These are phyloP conservation scores for Apistogramma diplotaenia DNA, from an alignment of 2,113 vertebrate genomes.

Conservation along the genomic window DNA sequence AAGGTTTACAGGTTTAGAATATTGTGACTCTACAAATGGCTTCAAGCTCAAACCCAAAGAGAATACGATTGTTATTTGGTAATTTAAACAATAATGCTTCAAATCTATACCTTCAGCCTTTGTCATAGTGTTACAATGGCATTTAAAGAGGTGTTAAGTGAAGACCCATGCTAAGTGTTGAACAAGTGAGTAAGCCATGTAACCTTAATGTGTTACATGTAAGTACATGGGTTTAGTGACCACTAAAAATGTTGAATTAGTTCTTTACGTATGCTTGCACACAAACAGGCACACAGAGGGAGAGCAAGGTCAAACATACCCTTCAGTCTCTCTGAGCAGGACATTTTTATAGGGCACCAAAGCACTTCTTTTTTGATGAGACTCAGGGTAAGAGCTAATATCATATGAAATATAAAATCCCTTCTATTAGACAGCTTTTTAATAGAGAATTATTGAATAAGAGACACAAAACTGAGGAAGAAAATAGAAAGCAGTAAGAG, in stretches of 20 bases:
- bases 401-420: constrained; percentile 32
- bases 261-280: not conserved
- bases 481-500: not conserved
- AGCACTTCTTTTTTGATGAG: not conserved
- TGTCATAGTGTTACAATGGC: not conserved
- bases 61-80: not conserved
- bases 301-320: constrained; percentile 54
- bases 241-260: not conserved
- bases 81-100: not conserved
- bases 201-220: not conserved
- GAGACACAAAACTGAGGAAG: not conserved
- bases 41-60: not conserved
- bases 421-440: constrained; percentile 28
- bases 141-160: not conserved
- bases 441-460: constrained; percentile 12
- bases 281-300: not conserved
- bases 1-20: not conserved
- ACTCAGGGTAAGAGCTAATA: constrained; percentile 17
- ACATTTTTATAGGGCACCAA: constrained; percentile 36
- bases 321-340: constrained; percentile 27
- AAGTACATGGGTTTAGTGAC: not conserved
- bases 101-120: not conserved
- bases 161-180: not conserved
- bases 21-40: not conserved
- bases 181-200: not conserved